A percentile compares a stretch with the other conserved stretches of the same genome.
Evolutionary conservation across 2,113 vertebrate genomes (phyloP).

Genomic region (Percopsis transmontana): DNA sequence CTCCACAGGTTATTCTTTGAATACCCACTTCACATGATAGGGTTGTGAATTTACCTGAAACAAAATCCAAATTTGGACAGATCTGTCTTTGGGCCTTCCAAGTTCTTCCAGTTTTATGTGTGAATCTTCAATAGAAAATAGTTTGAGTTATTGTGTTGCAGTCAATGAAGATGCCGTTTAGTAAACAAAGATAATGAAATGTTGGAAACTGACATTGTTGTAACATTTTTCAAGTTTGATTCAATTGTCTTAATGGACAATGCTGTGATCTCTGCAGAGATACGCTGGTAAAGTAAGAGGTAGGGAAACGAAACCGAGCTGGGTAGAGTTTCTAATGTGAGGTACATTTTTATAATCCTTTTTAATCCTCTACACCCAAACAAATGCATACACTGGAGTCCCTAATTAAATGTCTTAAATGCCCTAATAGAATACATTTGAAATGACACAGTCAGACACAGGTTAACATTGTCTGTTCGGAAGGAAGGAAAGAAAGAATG

Average conservation of each 20-base stretch:
- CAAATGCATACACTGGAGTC: slow-evolving; percentile 15
- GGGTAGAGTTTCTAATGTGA: slow-evolving; percentile 51
- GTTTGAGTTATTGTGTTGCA: background rate
- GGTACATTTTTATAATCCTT: slow-evolving; percentile 37
- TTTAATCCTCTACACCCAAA: slow-evolving; percentile 31
- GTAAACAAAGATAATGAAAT: slow-evolving; percentile 18
- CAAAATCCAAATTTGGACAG: slow-evolving; percentile 4
- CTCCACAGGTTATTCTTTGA: background rate
- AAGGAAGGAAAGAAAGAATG: slow-evolving; percentile 6
- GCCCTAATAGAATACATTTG: background rate
- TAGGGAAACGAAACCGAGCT: slow-evolving; percentile 52
- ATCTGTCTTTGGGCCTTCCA: slow-evolving; percentile 5
- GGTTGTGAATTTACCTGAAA: slow-evolving; percentile 2
- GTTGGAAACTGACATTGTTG: slow-evolving; percentile 32
- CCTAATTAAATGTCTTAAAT: slow-evolving; percentile 16
- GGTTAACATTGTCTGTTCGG: background rate
- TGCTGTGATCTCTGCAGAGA: slow-evolving; percentile 53
- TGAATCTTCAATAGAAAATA: slow-evolving; percentile 7
- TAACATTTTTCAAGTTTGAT: slow-evolving; percentile 56
- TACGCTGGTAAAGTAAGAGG: slow-evolving; percentile 57
- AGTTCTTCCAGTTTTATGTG: slow-evolving; percentile 7
- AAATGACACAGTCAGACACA: slow-evolving; percentile 7
- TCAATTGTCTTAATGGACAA: slow-evolving; percentile 50
- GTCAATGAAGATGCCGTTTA: background rate
- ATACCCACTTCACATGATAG: background rate